Evolutionary conservation across 2,113 vertebrate genomes (phyloP).

Genomic region (Sebastes fasciatus): DNA sequence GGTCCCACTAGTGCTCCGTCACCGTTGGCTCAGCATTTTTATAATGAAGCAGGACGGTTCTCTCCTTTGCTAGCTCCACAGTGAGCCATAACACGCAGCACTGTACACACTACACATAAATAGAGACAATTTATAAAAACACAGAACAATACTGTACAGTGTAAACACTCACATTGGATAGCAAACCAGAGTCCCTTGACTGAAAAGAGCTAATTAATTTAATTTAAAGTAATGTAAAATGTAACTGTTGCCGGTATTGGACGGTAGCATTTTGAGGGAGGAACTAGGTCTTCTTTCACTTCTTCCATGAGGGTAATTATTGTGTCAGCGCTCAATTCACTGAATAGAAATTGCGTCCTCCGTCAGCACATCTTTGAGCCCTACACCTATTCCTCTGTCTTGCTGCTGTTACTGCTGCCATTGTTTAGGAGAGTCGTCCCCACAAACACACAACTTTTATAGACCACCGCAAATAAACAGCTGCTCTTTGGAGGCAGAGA

Average conservation of each 20-base stretch:
- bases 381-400: constrained; percentile 6
- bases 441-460: constrained; percentile 40
- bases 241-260: neutral
- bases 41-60: constrained; percentile 48
- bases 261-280: neutral
- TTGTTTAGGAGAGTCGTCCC: constrained; percentile 6
- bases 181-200: neutral
- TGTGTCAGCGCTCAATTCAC: neutral
- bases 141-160: neutral
- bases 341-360: neutral
- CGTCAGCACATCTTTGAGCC: neutral
- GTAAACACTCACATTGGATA: neutral
- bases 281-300: neutral
- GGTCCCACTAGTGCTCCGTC: constrained; percentile 33
- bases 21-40: constrained; percentile 66
- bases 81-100: constrained; percentile 12
- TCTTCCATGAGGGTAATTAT: constrained; percentile 23
- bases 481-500: constrained; percentile 24
- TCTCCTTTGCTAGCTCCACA: neutral
- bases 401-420: constrained; percentile 23
- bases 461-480: constrained; percentile 37
- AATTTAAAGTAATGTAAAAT: constrained; percentile 1
- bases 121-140: neutral
- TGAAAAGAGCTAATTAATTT: constrained; percentile 8
- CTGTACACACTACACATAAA: neutral